Conservation (phyloP, 1,140 invertebrate genomes). For the Ceratosolen fusciceps region DNA sequence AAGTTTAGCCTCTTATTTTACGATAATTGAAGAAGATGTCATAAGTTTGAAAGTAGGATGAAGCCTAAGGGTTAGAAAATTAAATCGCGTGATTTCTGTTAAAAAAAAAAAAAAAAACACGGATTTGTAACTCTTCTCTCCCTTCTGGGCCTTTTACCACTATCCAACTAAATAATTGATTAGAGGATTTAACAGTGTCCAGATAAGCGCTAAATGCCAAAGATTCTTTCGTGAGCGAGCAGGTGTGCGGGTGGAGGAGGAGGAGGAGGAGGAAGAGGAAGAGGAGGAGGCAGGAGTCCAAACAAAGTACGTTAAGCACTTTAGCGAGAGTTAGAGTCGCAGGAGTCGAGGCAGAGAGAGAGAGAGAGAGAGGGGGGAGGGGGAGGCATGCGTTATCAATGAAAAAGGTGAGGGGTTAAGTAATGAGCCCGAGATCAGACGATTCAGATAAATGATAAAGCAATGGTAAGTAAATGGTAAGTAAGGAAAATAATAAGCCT, state of each 20-base stretch:
- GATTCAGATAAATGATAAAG: neutral
- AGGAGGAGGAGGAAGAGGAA: neutral
- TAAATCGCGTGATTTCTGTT: neutral
- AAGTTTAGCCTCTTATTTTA: slow-evolving; percentile 7
- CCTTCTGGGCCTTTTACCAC: neutral
- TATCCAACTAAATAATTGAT: neutral
- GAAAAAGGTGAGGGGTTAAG: neutral
- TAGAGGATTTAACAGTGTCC: neutral
- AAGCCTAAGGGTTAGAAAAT: neutral
- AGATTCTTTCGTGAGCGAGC: neutral
- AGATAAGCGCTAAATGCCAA: neutral
- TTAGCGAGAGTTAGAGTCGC: no score
- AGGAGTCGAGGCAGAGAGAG: neutral
- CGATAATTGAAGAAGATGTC: slow-evolving; percentile 18
- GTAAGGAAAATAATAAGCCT: no score
- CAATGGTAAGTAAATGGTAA: no score
- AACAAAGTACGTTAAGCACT: no score
- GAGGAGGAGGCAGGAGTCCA: neutral
- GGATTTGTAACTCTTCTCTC: neutral
- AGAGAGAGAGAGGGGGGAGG: neutral
- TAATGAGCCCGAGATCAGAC: neutral
- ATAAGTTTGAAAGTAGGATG: neutral
- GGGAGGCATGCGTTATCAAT: neutral
- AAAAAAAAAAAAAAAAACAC: no score
- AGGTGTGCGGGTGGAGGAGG: neutral